A percentile compares a stretch with the other conserved stretches of the same genome.
Conservation (phyloP, 2,888 invertebrate genomes). For the Steinernema hermaphroditum region DNA sequence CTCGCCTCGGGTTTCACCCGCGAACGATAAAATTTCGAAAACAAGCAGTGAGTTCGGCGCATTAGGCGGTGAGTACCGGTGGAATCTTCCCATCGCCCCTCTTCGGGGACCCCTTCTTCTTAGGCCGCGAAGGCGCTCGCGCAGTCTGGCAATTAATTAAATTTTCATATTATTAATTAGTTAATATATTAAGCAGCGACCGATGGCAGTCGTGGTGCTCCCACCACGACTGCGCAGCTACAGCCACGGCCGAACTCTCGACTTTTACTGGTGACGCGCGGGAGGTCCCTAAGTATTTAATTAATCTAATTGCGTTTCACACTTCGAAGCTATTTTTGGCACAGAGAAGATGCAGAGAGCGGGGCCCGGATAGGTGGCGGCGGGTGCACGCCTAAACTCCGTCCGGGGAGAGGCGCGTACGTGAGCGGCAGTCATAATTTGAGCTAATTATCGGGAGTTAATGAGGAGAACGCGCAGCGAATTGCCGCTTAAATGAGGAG, state of each 20-base stretch:
- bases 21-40: conserved; percentile 22
- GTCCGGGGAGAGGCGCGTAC: background rate
- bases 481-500: conserved; percentile 29
- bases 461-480: conserved; percentile 25
- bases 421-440: conserved; percentile 13
- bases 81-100: background rate
- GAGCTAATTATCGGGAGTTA: conserved; percentile 27
- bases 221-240: background rate
- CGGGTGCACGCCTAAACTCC: background rate
- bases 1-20: conserved; percentile 28
- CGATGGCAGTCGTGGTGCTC: conserved; percentile 12
- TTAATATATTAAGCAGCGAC: conserved; percentile 31
- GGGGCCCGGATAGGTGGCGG: too few species aligned
- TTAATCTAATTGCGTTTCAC: conserved; percentile 22
- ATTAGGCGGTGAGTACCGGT: background rate
- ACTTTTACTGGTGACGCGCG: background rate
- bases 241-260: background rate
- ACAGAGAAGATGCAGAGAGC: background rate
- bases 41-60: background rate
- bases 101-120: background rate
- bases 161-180: conserved; percentile 31
- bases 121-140: background rate
- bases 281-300: conserved; percentile 14
- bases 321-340: background rate
- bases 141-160: conserved; percentile 30